Evolutionary conservation across 2,113 vertebrate species (phyloP).

Genomic region (Odocoileus hemionus): DNA sequence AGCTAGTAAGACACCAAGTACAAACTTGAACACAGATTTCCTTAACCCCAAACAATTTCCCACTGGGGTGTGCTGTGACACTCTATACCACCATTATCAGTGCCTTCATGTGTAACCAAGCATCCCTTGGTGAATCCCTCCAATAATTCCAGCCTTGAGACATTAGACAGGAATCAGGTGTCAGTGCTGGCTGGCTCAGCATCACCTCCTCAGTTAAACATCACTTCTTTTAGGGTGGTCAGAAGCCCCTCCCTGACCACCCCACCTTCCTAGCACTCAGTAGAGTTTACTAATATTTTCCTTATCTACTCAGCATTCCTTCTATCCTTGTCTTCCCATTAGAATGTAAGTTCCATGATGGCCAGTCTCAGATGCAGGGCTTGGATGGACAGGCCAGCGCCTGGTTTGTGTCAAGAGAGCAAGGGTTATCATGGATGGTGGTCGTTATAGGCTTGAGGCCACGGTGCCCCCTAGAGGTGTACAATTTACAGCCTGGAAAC

Average conservation of each 20-base stretch:
- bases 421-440: rapidly evolving
- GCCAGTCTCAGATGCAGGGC: background rate
- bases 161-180: background rate
- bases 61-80: rapidly evolving
- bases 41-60: rapidly evolving
- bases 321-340: background rate
- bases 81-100: background rate
- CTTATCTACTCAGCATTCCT: background rate
- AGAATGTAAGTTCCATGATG: background rate
- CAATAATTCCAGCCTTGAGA: background rate
- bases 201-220: background rate
- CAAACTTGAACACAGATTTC: background rate
- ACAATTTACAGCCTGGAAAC: background rate
- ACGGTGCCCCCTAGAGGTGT: background rate
- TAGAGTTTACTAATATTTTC: background rate
- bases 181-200: background rate
- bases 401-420: background rate
- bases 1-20: background rate
- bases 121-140: background rate
- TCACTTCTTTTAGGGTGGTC: background rate
- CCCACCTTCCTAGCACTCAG: background rate
- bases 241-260: background rate
- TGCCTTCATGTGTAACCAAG: background rate
- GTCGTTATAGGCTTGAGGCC: background rate
- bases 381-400: background rate